Evolutionary conservation across 2,888 invertebrate genomes (phyloP).

Genomic region (Chrysolina haemoptera): DNA sequence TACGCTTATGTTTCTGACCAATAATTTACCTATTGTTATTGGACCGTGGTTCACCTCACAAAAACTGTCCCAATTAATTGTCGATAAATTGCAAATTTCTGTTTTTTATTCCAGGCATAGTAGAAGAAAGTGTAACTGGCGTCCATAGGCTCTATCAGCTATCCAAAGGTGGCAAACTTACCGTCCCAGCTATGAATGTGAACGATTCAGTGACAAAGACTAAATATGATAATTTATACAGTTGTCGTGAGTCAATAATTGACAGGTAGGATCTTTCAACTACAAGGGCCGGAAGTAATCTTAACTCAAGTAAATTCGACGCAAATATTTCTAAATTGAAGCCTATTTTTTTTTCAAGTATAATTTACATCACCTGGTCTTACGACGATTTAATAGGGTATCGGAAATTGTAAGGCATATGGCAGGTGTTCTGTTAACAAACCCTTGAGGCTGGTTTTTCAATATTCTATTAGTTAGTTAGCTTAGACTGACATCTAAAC

Average conservation of each 20-base stretch:
- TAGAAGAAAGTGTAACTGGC: conserved; percentile 98
- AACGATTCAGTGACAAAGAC: conserved; percentile 99
- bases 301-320: too few species aligned
- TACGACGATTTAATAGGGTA: too few species aligned
- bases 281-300: background rate
- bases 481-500: too few species aligned
- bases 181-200: conserved; percentile 98
- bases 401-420: too few species aligned
- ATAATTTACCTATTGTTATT: too few species aligned
- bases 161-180: conserved; percentile 93
- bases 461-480: too few species aligned
- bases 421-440: too few species aligned
- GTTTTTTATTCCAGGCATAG: conserved; percentile 79
- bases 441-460: too few species aligned
- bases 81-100: background rate
- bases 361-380: background rate
- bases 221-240: conserved; percentile 97
- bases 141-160: conserved; percentile 96
- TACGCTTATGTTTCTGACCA: too few species aligned
- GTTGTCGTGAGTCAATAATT: conserved; percentile 92
- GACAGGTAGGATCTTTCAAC: conserved; percentile 76
- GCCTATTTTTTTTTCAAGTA: too few species aligned
- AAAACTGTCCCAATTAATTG: too few species aligned
- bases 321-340: conserved; percentile 20
- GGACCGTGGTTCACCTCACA: too few species aligned